These are phyloP conservation scores for Diadromus collaris DNA, from an alignment of 2,888 invertebrate species.

Conservation along the genomic window DNA sequence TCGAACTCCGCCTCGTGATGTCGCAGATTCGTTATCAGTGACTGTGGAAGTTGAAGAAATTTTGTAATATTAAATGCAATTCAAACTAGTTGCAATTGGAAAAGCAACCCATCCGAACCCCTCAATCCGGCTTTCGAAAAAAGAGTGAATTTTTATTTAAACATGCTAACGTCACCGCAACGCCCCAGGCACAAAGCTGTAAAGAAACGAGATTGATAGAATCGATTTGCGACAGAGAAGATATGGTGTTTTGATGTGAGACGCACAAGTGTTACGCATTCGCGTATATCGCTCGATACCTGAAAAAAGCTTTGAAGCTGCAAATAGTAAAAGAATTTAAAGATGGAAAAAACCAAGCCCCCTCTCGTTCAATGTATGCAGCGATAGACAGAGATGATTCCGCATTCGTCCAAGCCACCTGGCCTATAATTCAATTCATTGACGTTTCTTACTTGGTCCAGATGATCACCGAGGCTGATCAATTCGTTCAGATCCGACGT, in stretches of 20 bases:
- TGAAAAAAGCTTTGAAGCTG: constrained; percentile 58
- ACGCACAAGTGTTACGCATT: constrained; percentile 32
- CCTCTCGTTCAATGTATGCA: constrained; percentile 46
- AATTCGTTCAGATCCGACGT: constrained; percentile 88
- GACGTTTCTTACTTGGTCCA: constrained; percentile 89
- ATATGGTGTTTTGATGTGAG: constrained; percentile 38
- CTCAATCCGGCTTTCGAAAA: constrained; percentile 7
- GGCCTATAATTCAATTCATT: constrained; percentile 45
- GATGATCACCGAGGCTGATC: constrained; percentile 88
- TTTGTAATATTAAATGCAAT: not conserved
- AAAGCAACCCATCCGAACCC: not conserved
- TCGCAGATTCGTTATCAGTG: constrained; percentile 88
- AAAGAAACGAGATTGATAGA: constrained; percentile 47
- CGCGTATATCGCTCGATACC: constrained; percentile 40
- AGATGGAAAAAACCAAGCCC: constrained; percentile 26
- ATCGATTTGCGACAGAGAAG: constrained; percentile 42
- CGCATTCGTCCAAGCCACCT: constrained; percentile 46
- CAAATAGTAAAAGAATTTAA: constrained; percentile 29
- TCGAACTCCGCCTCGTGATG: constrained; percentile 94
- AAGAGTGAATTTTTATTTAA: constrained; percentile 3
- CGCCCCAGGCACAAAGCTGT: constrained; percentile 54
- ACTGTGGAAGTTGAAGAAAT: constrained; percentile 81
- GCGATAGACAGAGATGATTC: constrained; percentile 53
- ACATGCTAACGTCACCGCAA: constrained; percentile 57
- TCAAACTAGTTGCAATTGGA: not conserved